Evolutionary conservation across 1,140 invertebrate genomes (phyloP), one percentile per base, ranked within the genome.

Genomic region (Aphelinus atriplicis): DNA sequence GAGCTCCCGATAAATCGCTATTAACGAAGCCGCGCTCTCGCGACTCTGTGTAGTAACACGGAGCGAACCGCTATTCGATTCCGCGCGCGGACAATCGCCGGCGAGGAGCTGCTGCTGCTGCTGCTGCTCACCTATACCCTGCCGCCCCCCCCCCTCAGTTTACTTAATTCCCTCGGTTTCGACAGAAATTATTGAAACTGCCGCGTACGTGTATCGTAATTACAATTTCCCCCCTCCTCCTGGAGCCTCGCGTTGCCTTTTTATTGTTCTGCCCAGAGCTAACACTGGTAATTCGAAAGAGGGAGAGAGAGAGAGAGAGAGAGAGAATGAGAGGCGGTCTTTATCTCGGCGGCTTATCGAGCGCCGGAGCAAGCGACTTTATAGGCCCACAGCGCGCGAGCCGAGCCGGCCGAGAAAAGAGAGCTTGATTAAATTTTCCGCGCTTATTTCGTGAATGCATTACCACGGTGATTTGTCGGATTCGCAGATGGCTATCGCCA

Each of bases 1-100:
- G 43, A 10, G 65, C 74, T n/a, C 73, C 42, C 74, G 74, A 76
- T 76, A 76, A 76, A 76, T 76, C 74, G 74, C 68, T 61, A 76
- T 76, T 75, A 76, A 76, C 74, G 74, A 76, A 71, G 65, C 62
- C 45, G 53, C 70, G 43, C 26, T 26, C 26, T 26, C 26, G 26
- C 26, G 26, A 26, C 26, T 26, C 26, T 26, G 26, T 26, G 26
- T 26, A 46, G 63, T 48, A 62, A 9, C 26, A 26, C n/a, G 26
- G 26, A 26, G 46, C 56, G 61, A 64, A 75, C 73, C 73, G 73
- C 67, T 75, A 75, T 58, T 75, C 73, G 53, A 69, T 69, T 69
- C 51, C 51, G 5, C 56, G 42, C 26, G 51, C 48, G 71, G 71
- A 73, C 64, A 66, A 73, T 67, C 57, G 62, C 61, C 45, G 26